These are phyloP conservation scores for Pogonomyrmex barbatus DNA, from an alignment of 1,140 invertebrate species.

Conservation along the genomic window DNA sequence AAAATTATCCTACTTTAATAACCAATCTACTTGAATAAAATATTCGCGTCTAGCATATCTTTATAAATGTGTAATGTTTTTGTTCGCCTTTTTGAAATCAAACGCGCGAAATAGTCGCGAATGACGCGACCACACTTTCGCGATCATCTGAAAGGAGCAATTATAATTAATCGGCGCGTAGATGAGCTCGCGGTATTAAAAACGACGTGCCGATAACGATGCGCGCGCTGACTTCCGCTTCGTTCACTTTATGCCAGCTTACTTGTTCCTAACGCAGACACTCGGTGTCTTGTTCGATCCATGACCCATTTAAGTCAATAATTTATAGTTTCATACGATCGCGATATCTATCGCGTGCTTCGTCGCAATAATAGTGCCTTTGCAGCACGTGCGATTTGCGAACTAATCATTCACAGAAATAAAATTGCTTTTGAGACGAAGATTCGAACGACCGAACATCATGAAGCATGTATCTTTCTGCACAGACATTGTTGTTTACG, in stretches of 20 bases:
- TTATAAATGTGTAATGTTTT: background rate
- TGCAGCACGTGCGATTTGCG: conserved; percentile 29
- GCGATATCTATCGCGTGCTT: conserved; percentile 45
- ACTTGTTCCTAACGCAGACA: conserved; percentile 38
- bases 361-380: conserved; percentile 32
- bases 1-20: background rate
- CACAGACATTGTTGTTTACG: background rate
- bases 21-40: background rate
- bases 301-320: conserved; percentile 60
- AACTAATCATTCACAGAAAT: conserved; percentile 31
- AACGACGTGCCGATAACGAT: conserved; percentile 48
- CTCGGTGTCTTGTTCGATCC: conserved; percentile 60
- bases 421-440: conserved; percentile 31
- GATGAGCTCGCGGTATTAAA: conserved; percentile 31
- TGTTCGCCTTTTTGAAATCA: background rate
- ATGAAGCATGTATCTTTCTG: background rate
- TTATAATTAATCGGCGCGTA: conserved; percentile 53
- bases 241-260: conserved; percentile 24
- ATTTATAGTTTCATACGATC: conserved; percentile 61
- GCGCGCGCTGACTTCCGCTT: conserved; percentile 52
- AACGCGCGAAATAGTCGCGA: background rate
- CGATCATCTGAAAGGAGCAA: conserved; percentile 7
- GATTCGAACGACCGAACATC: conserved; percentile 5
- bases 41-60: background rate
- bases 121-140: conserved; percentile 6